Conservation (phyloP, 2,797 vertebrate species). For the Stomatorhinus walkeri region DNA sequence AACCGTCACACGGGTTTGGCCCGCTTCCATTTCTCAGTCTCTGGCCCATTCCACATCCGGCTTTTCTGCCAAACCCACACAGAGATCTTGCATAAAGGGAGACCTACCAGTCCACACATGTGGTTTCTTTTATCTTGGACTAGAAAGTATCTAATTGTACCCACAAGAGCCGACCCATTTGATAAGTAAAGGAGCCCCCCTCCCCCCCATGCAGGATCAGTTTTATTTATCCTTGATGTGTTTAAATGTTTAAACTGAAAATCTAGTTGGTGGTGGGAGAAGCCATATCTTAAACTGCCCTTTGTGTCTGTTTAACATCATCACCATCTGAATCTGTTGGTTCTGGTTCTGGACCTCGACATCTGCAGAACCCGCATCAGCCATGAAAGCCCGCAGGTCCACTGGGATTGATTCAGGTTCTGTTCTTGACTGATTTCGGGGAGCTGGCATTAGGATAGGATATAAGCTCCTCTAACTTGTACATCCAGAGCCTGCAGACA, state of each 20-base stretch:
- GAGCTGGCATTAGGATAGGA: neutral
- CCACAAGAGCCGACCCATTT: neutral
- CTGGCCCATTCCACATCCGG: neutral
- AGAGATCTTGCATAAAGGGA: neutral
- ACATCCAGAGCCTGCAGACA: neutral
- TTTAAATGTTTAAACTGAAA: neutral
- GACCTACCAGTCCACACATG: neutral
- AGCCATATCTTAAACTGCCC: neutral
- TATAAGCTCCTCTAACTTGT: neutral
- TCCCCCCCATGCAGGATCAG: neutral
- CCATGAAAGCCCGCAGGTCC: neutral
- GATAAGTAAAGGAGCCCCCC: neutral
- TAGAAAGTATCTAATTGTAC: slow-evolving; percentile 11
- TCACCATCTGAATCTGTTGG: neutral
- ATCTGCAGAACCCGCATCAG: neutral
- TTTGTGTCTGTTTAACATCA: neutral
- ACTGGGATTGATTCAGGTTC: neutral
- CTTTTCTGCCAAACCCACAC: slow-evolving; percentile 1
- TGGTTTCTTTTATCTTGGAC: slow-evolving; percentile 8
- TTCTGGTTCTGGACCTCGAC: neutral
- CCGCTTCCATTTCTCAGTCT: neutral
- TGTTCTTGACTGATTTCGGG: neutral
- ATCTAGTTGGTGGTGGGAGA: neutral
- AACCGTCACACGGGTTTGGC: neutral
- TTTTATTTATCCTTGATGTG: neutral